A percentile compares a stretch with the other conserved stretches of the same genome.
Conservation (phyloP, 2,888 invertebrate genomes). For the Drepana falcataria region DNA sequence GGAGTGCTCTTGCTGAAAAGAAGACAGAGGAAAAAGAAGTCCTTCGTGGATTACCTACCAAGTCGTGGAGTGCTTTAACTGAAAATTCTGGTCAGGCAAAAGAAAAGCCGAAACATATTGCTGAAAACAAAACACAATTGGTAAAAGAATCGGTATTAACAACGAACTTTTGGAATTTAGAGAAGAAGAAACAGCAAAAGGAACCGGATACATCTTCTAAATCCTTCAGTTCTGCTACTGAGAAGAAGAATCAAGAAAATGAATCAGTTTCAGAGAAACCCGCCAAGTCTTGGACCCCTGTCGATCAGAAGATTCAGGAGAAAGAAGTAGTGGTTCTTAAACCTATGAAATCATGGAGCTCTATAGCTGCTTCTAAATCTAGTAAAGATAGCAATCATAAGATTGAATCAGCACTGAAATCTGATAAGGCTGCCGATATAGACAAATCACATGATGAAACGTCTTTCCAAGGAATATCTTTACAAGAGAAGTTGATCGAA, state of each 20-base stretch:
- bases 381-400: conserved; percentile 33
- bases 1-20: not conserved
- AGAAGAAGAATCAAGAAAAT: not conserved
- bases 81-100: not conserved
- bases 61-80: not conserved
- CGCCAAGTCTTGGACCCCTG: not conserved
- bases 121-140: not conserved
- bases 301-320: conserved; percentile 9
- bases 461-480: conserved; percentile 39
- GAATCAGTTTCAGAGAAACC: not conserved
- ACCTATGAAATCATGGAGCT: conserved; percentile 75
- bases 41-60: not conserved
- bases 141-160: not conserved
- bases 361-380: conserved; percentile 64
- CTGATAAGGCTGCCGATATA: conserved; percentile 13
- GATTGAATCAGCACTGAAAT: conserved; percentile 5
- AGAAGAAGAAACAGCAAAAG: not conserved
- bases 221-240: not conserved
- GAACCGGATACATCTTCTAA: not conserved
- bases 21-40: not conserved
- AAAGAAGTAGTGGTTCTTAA: conserved; percentile 36
- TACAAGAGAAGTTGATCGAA: conserved; percentile 64
- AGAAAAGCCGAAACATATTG: not conserved
- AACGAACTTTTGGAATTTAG: not conserved
- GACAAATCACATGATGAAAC: conserved; percentile 24